A percentile compares a stretch with the other conserved stretches of the same genome.
Evolutionary conservation across 2,888 invertebrate genomes (phyloP).

Genomic region (Elysia crispata): DNA sequence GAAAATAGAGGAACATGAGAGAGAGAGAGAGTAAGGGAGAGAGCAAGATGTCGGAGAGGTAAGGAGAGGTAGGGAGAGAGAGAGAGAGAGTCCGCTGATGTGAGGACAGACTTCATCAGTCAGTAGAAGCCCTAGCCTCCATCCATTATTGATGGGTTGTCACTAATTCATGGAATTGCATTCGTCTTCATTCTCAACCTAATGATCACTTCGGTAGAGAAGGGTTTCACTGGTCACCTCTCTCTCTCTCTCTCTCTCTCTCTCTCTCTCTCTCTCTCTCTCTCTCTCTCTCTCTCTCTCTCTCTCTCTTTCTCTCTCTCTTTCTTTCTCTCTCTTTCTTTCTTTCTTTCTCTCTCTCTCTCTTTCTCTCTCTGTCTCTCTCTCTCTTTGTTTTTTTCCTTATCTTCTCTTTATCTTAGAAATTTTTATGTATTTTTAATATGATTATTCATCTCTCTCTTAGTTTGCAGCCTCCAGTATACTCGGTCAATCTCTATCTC

Average conservation of each 20-base stretch:
- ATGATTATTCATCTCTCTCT: too few species aligned
- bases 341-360: slow-evolving; percentile 13
- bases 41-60: background rate
- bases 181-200: too few species aligned
- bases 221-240: too few species aligned
- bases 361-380: background rate
- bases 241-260: slow-evolving; percentile 6
- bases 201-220: too few species aligned
- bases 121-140: background rate
- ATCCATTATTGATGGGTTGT: too few species aligned
- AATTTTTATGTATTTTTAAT: too few species aligned
- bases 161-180: too few species aligned
- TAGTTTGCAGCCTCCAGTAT: too few species aligned
- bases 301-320: background rate
- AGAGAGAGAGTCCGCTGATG: background rate
- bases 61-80: background rate
- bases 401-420: background rate
- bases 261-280: background rate
- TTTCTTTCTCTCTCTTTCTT: background rate
- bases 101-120: background rate
- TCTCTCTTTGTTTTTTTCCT: slow-evolving; percentile 14
- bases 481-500: too few species aligned
- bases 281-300: background rate
- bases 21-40: background rate
- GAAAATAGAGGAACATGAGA: too few species aligned